Conservation (phyloP, 2,113 vertebrate genomes). For the Dinomys branickii region DNA sequence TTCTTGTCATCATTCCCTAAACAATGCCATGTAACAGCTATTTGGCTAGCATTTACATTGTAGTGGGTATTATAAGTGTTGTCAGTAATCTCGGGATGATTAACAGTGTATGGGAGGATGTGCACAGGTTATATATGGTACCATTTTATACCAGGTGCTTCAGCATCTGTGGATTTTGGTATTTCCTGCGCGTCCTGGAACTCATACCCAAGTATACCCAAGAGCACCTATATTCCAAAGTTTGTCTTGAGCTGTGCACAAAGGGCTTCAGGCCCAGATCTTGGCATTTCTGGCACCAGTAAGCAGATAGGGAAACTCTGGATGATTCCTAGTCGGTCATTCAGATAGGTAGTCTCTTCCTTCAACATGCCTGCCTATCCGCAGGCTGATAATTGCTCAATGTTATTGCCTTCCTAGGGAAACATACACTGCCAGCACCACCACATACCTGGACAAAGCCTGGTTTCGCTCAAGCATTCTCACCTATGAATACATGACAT, state of each 20-base stretch:
- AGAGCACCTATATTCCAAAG: not conserved
- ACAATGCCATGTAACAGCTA: not conserved
- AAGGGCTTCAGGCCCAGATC: not conserved
- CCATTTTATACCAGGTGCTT: not conserved
- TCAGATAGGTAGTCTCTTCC: not conserved
- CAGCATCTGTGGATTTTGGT: not conserved
- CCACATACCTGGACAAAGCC: not conserved
- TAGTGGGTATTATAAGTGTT: not conserved
- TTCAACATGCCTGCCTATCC: not conserved
- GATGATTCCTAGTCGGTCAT: constrained; percentile 40
- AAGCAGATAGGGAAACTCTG: not conserved
- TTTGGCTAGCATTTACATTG: not conserved
- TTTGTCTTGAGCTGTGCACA: not conserved
- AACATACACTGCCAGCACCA: not conserved
- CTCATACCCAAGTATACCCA: not conserved
- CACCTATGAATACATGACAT: constrained; percentile 23
- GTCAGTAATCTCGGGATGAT: not conserved
- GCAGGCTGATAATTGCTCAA: not conserved
- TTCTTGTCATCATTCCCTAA: not conserved
- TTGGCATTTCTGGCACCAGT: not conserved
- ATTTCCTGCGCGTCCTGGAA: not conserved
- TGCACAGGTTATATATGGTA: not conserved
- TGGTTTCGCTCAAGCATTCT: constrained; percentile 52
- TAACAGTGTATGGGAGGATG: not conserved
- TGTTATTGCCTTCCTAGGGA: constrained; percentile 12